A percentile compares a stretch with the other conserved stretches of the same genome.
Conservation (phyloP, 2,797 vertebrate genomes). For the Triplophysa bombifrons region DNA sequence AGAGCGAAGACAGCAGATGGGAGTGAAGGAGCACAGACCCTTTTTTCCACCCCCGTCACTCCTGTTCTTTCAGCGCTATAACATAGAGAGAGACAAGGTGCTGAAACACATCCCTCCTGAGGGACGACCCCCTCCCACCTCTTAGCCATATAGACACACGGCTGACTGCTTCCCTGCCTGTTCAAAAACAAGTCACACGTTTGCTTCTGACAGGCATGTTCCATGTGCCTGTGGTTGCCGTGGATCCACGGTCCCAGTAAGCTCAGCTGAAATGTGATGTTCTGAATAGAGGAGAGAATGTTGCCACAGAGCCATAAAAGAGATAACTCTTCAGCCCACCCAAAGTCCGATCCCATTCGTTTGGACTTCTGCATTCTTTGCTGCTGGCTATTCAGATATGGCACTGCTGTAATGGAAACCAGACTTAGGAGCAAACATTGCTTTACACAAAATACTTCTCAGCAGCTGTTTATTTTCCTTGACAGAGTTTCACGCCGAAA, state of each 20-base stretch:
- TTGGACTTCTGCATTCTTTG: background rate
- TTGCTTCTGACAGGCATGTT: slow-evolving; percentile 38
- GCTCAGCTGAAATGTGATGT: background rate
- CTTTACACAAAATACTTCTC: slow-evolving; percentile 73
- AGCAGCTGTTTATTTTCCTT: slow-evolving; percentile 76
- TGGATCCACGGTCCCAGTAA: background rate
- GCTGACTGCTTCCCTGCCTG: slow-evolving; percentile 41
- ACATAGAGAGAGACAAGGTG: slow-evolving; percentile 75
- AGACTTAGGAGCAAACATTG: slow-evolving; percentile 72
- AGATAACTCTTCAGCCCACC: slow-evolving; percentile 39
- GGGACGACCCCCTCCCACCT: slow-evolving; percentile 58
- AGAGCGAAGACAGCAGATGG: slow-evolving; percentile 50
- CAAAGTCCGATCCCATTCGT: slow-evolving; percentile 7
- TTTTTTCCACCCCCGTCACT: slow-evolving; percentile 48
- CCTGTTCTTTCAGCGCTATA: slow-evolving; percentile 72
- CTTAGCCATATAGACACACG: slow-evolving; percentile 42
- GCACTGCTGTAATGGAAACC: slow-evolving; percentile 69
- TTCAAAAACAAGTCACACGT: slow-evolving; percentile 38
- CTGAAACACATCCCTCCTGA: slow-evolving; percentile 69
- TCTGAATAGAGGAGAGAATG: background rate
- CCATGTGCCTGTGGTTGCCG: background rate
- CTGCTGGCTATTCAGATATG: slow-evolving; percentile 51
- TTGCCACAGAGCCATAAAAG: slow-evolving; percentile 1
- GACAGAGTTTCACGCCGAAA: slow-evolving; percentile 63
- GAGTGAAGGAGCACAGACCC: slow-evolving; percentile 48